Evolutionary conservation across 2,888 invertebrate species (phyloP), one percentile per base, ranked within the genome.

Genomic region (Drosophila hamatofila): DNA sequence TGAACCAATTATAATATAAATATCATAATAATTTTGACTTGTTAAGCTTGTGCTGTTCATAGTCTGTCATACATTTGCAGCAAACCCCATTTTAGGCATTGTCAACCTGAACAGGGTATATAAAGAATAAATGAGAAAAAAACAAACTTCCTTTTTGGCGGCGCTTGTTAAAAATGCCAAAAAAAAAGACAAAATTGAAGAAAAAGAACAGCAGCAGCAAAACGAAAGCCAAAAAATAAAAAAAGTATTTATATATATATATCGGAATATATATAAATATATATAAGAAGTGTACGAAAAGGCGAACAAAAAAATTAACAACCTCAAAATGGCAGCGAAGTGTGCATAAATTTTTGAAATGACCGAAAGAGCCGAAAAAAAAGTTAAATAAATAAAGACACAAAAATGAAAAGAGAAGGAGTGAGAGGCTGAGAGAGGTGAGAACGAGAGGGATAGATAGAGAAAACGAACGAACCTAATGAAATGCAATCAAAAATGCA

Each of bases 401-500:
- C 44, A 51, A 27, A 65, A 66, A 42, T 51, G 48, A 65, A 48
- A 49, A 54, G 42, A 44, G 54, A 44, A 30, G 56, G 39, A 48
- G 9, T 59, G 30, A 56, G 35, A 48, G 7, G 57, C 12, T 44
- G n/a, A 51, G 14, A 71, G 33, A n/a, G 23, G 21, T 8, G 33
- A 14, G 14, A 8, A 3, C 14, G 52, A 60, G 55, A 59, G 33
- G 25, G 9, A 59, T 7, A 35, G 39, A 42, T 60, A 64, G 42
- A 41, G 46, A 63, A 39, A 60, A 57, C 35, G 57, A 63, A 58
- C 58, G 37, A 73, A 72, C 69, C 72, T 86, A 89, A 86, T 85
- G 88, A 89, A 86, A 86, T 86, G 86, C 90, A 86, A 86, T 86
- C 88, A 89, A 85, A 88, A 88, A 82, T 74, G 88, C 78, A 88